Evolutionary conservation across 53 echinoderm and acorn worm genomes (phyloP).

Genomic region (Hippasteria phrygiana): DNA sequence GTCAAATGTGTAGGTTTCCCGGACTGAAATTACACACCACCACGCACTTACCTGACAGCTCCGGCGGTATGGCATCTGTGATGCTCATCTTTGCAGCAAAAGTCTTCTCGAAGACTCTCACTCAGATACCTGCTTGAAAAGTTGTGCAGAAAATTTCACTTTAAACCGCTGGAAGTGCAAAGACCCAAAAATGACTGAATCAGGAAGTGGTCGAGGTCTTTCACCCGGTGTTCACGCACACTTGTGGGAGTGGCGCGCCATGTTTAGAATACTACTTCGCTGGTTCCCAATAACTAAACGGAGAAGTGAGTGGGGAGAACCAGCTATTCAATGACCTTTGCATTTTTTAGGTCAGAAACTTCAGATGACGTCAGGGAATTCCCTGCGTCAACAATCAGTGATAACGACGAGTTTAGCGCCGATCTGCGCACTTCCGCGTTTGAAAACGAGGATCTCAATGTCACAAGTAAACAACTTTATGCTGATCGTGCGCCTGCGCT

Average conservation of each 20-base stretch:
- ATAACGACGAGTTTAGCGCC: too few species aligned
- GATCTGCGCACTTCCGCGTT: too few species aligned
- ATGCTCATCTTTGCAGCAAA: constrained; percentile 29
- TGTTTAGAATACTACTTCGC: constrained; percentile 20
- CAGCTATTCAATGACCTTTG: constrained; percentile 18
- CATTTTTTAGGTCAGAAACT: constrained; percentile 43
- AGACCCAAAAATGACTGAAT: constrained; percentile 42
- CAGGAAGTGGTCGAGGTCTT: constrained; percentile 30
- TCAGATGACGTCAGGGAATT: constrained; percentile 46
- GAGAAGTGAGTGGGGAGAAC: constrained; percentile 8
- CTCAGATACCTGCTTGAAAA: not conserved
- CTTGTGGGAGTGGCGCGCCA: constrained; percentile 64
- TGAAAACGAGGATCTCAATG: too few species aligned
- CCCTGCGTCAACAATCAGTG: constrained; percentile 1
- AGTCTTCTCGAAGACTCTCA: not conserved
- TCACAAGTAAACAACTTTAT: too few species aligned
- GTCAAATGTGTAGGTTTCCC: too few species aligned
- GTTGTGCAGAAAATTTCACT: not conserved
- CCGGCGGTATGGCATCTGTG: constrained; percentile 16
- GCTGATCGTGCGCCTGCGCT: too few species aligned
- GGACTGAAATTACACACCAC: not conserved
- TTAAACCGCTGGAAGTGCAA: not conserved
- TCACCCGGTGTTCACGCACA: too few species aligned
- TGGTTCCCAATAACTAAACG: not conserved
- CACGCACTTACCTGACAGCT: constrained; percentile 8